A percentile compares a stretch with the other conserved stretches of the same genome.
Evolutionary conservation across 1,140 invertebrate genomes (phyloP).

Genomic region (Drosophila pseudoananassae): DNA sequence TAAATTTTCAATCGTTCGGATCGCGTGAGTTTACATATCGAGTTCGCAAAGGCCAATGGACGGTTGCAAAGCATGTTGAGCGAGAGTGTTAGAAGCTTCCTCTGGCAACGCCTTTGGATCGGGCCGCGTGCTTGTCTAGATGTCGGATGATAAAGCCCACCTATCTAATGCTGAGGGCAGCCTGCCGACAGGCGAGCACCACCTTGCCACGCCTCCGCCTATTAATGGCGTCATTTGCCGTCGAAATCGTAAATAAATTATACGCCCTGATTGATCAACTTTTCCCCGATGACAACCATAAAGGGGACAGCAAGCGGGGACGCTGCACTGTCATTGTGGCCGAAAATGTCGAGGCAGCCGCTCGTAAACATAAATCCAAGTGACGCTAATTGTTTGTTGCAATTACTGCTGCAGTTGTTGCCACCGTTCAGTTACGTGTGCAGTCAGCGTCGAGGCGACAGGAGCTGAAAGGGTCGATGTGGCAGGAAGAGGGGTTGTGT

Average conservation of each 20-base stretch:
- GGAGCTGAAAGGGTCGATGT: neutral
- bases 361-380: slow-evolving; percentile 78
- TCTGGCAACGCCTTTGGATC: slow-evolving; percentile 19
- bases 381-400: slow-evolving; percentile 82
- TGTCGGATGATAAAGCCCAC: slow-evolving; percentile 28
- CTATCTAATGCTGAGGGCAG: slow-evolving; percentile 44
- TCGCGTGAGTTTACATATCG: neutral
- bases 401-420: slow-evolving; percentile 75
- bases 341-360: slow-evolving; percentile 59
- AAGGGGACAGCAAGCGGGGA: neutral
- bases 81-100: slow-evolving; percentile 42
- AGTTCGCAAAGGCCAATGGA: slow-evolving; percentile 19
- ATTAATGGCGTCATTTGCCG: slow-evolving; percentile 59
- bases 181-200: slow-evolving; percentile 21
- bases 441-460: slow-evolving; percentile 18
- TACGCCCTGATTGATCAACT: slow-evolving; percentile 56
- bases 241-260: slow-evolving; percentile 45
- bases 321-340: slow-evolving; percentile 33
- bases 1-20: neutral
- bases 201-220: slow-evolving; percentile 36
- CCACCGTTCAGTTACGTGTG: slow-evolving; percentile 65
- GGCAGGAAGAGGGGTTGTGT: slow-evolving; percentile 12
- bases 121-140: slow-evolving; percentile 36
- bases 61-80: slow-evolving; percentile 27
- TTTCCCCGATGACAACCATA: slow-evolving; percentile 33